Evolutionary conservation across 2,888 invertebrate species (phyloP), one percentile per base, ranked within the genome.

Genomic region (Rhodophaea formosa): DNA sequence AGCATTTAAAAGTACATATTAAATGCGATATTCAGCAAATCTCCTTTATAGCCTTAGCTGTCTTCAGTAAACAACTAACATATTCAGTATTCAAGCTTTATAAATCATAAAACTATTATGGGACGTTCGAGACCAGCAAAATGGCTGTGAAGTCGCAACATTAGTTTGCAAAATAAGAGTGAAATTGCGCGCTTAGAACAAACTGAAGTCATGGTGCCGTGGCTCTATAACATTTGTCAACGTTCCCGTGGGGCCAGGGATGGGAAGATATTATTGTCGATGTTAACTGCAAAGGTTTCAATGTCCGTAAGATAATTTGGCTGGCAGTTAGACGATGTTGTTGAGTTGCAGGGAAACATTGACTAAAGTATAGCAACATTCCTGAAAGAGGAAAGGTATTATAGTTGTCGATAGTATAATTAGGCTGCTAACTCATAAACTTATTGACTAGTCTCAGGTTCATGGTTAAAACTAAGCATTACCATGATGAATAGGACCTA

Each of bases 171-270:
- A 83, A 86, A 88, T 88, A 83, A 84, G 84, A 87, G 79, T 88
- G 85, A 86, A 88, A 89, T 89, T 80, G 88, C 79, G 82, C 88
- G 88, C 85, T 86, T 86, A 81, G 82, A 84, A 82, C 81, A 78
- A 73, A 80, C 78, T 70, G 80, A 73, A 71, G 71, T 64, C 69
- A 70, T 61, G 71, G 75, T 73, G 73, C 77, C 74, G 75, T 76
- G 75, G 74, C 81, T 80, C 77, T 65, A 75, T 75, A 71, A 74
- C 87, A 87, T 88, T 88, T 86, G 83, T 88, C 87, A 87, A 74
- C 35, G 65, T 68, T 64, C 67, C 68, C 61, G 66, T 63, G 68
- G 70, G 54, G 53, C 8, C 74, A 79, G 79, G 58, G 80, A 54
- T 67, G 80, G 17, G 44, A 29, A 10, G 1, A 12, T 6, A 10